Conservation (phyloP, 2,113 vertebrate species). For the Elachura formosa region DNA sequence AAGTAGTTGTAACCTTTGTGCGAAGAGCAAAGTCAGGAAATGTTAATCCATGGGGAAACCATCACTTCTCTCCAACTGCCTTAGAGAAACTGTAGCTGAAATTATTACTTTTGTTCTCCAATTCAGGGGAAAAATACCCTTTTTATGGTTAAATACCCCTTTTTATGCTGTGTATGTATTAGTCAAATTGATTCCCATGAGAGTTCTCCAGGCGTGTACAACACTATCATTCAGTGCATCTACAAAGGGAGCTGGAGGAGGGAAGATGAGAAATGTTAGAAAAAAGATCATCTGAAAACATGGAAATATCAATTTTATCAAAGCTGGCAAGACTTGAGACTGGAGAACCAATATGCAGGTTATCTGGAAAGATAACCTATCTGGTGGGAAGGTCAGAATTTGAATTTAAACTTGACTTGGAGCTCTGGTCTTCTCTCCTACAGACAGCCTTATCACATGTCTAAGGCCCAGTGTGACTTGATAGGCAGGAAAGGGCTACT, state of each 20-base stretch:
- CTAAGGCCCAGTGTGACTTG: background rate
- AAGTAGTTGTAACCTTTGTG: constrained; percentile 72
- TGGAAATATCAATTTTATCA: constrained; percentile 29
- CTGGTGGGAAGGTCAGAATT: background rate
- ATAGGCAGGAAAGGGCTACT: background rate
- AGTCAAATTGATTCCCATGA: constrained; percentile 70
- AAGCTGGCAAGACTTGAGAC: constrained; percentile 11
- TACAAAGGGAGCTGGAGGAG: background rate
- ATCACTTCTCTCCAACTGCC: constrained; percentile 14
- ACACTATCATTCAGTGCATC: constrained; percentile 35
- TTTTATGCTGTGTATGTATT: constrained; percentile 56
- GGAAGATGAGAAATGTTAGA: constrained; percentile 17
- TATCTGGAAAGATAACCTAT: background rate
- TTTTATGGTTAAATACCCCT: constrained; percentile 19
- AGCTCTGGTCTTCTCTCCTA: background rate
- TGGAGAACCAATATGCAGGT: background rate
- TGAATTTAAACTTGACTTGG: background rate
- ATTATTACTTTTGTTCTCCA: constrained; percentile 58
- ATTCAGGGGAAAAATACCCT: constrained; percentile 5
- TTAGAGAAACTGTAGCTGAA: constrained; percentile 17
- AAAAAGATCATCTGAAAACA: background rate
- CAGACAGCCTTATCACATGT: background rate
- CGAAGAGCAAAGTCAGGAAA: constrained; percentile 72
- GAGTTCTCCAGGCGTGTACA: constrained; percentile 65
- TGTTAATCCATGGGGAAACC: constrained; percentile 67